phyloP scores from a whole-genome alignment of 1,140 invertebrate genomes.

The Mercenaria mercenaria region DNA sequence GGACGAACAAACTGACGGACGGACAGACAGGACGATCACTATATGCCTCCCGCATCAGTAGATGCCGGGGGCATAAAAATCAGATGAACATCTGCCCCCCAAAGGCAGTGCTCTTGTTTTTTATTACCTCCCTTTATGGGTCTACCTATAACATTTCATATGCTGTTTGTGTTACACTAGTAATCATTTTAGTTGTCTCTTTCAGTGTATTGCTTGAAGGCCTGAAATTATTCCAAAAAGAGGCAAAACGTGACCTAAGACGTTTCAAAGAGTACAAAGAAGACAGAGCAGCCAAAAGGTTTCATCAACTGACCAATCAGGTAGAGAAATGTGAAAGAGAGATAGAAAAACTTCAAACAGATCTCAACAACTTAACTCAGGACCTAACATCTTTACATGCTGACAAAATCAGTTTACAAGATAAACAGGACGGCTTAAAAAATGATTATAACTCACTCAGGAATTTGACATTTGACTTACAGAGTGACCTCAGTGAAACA shows the following conservation, averaged over 20 bases:
- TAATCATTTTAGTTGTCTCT: background rate
- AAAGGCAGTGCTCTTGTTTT: too few species aligned
- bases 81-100: too few species aligned
- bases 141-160: too few species aligned
- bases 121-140: too few species aligned
- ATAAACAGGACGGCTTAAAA: background rate
- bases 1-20: too few species aligned
- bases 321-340: conserved; percentile 33
- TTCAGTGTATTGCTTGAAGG: conserved; percentile 52
- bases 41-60: too few species aligned
- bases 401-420: background rate
- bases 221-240: conserved; percentile 27
- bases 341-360: background rate
- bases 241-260: conserved; percentile 29
- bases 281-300: conserved; percentile 51
- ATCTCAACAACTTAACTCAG: conserved; percentile 51
- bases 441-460: background rate
- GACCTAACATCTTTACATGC: background rate
- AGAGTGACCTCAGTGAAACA: conserved; percentile 6
- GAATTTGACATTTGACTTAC: background rate
- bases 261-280: conserved; percentile 56
- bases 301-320: conserved; percentile 60
- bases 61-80: too few species aligned
- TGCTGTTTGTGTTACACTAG: too few species aligned
- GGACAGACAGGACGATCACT: too few species aligned